Conservation (phyloP, 2,888 invertebrate species). For the Thereva nobilitata region DNA sequence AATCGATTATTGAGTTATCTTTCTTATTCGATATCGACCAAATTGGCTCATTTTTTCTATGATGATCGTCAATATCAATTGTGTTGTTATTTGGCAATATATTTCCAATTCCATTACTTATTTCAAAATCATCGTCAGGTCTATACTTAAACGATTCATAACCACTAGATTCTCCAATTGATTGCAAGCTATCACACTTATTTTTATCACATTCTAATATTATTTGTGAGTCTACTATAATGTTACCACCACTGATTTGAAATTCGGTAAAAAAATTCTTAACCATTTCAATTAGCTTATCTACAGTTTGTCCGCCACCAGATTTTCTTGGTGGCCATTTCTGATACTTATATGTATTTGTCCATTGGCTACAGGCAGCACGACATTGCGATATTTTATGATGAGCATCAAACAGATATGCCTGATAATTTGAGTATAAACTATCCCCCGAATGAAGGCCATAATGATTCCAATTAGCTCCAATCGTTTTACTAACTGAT, state of each 20-base stretch:
- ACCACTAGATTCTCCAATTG: slow-evolving; percentile 73
- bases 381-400: slow-evolving; percentile 75
- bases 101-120: slow-evolving; percentile 40
- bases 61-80: slow-evolving; percentile 50
- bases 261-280: slow-evolving; percentile 55
- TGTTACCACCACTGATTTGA: slow-evolving; percentile 38
- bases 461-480: slow-evolving; percentile 63
- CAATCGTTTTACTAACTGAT: slow-evolving; percentile 57
- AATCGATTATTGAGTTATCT: slow-evolving; percentile 53
- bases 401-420: slow-evolving; percentile 84
- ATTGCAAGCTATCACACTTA: slow-evolving; percentile 67
- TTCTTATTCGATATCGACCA: slow-evolving; percentile 54
- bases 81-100: slow-evolving; percentile 7
- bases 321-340: slow-evolving; percentile 51
- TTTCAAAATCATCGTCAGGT: slow-evolving; percentile 60
- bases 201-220: slow-evolving; percentile 50
- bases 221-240: slow-evolving; percentile 35
- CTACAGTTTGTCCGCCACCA: slow-evolving; percentile 49
- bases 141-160: slow-evolving; percentile 73
- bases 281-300: slow-evolving; percentile 51
- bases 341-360: slow-evolving; percentile 72
- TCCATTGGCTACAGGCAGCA: slow-evolving; percentile 78
- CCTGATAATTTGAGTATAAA: slow-evolving; percentile 79
- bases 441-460: slow-evolving; percentile 65
- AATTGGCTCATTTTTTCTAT: slow-evolving; percentile 45